Conservation (phyloP, 2,113 vertebrate genomes). For the Entelurus aequoreus region DNA sequence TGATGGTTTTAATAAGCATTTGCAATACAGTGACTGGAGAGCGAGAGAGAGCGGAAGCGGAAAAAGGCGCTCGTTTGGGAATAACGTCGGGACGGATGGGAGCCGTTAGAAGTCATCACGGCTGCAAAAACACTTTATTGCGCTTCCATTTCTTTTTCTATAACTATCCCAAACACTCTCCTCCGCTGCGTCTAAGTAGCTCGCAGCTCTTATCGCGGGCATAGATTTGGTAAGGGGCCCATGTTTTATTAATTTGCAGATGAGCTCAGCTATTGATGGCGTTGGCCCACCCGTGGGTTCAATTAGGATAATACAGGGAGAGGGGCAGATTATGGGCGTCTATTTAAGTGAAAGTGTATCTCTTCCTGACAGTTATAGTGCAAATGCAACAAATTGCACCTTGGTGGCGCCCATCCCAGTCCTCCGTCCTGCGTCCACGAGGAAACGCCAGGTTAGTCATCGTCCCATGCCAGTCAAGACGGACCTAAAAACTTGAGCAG, state of each 20-base stretch:
- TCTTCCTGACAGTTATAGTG: slow-evolving; percentile 77
- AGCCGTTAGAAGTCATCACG: slow-evolving; percentile 40
- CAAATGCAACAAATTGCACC: slow-evolving; percentile 73
- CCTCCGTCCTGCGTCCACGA: slow-evolving; percentile 51
- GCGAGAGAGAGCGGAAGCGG: slow-evolving; percentile 1
- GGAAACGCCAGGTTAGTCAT: slow-evolving; percentile 51
- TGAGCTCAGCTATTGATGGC: slow-evolving; percentile 75
- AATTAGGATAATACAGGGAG: slow-evolving; percentile 76
- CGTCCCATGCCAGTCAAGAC: slow-evolving; percentile 32
- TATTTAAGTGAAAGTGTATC: slow-evolving; percentile 72
- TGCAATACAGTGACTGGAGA: slow-evolving; percentile 29
- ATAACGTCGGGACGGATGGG: slow-evolving; percentile 27
- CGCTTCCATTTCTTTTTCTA: slow-evolving; percentile 65
- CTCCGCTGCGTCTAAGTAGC: slow-evolving; percentile 70
- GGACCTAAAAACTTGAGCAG: slow-evolving; percentile 26
- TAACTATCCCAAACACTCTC: slow-evolving; percentile 56
- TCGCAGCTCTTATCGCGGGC: slow-evolving; percentile 60
- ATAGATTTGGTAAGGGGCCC: slow-evolving; percentile 58
- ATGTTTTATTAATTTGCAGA: slow-evolving; percentile 78
- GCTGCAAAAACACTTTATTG: slow-evolving; percentile 52
- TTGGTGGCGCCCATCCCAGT: slow-evolving; percentile 48
- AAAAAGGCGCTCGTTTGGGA: slow-evolving; percentile 25
- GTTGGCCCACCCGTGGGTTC: slow-evolving; percentile 69
- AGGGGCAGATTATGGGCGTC: slow-evolving; percentile 71
- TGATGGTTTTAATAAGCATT: slow-evolving; percentile 46